Conservation (phyloP, 2,113 vertebrate species). For the Connochaetes taurinus region DNA sequence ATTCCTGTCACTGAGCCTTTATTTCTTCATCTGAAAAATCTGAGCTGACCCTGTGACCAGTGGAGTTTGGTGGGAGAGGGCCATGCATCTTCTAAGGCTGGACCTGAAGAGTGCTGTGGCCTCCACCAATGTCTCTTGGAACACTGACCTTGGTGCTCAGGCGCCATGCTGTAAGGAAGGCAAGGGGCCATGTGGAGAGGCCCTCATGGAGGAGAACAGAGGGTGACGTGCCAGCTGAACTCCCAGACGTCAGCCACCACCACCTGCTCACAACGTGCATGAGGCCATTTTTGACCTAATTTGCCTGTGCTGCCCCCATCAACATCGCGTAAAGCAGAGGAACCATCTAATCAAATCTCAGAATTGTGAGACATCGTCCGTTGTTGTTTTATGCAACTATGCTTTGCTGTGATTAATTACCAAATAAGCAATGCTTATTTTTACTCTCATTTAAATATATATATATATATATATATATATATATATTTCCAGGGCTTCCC, state of each 20-base stretch:
- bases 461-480: not conserved
- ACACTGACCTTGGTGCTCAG: not conserved
- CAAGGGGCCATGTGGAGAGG: not conserved
- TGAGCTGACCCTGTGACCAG: not conserved
- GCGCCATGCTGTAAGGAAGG: not conserved
- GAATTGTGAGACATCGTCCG: not conserved
- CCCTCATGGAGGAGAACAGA: not conserved
- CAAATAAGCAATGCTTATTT: not conserved
- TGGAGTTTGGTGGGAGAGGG: not conserved
- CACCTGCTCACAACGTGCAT: fast-evolving
- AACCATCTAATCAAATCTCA: not conserved
- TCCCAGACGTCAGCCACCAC: not conserved
- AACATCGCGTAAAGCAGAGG: not conserved
- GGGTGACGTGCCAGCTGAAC: too few species aligned
- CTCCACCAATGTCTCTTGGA: fast-evolving
- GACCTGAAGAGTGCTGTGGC: not conserved
- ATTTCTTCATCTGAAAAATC: not conserved
- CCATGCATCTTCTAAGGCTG: not conserved
- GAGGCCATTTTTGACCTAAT: not conserved
- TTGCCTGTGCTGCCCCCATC: not conserved
- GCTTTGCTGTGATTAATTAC: not conserved
- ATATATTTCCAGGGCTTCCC: not conserved
- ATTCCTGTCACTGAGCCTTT: not conserved
- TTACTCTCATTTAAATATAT: not conserved
- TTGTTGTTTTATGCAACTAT: not conserved